Evolutionary conservation across 1,140 invertebrate genomes (phyloP).

Genomic region (Drosophila ananassae): DNA sequence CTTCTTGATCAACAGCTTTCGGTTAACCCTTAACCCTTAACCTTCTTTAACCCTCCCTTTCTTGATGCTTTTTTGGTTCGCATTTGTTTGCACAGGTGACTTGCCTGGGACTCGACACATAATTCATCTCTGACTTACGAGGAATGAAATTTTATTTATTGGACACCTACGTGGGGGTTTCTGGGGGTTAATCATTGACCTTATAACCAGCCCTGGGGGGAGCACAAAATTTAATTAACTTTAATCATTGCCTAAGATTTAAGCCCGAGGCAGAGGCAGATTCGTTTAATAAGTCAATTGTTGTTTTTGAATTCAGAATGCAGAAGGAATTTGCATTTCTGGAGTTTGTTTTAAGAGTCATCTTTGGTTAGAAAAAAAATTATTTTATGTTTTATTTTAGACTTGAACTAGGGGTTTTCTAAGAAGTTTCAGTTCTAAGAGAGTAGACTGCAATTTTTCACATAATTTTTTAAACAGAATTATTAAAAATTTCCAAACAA

Average conservation of each 20-base stretch:
- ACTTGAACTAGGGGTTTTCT: no score
- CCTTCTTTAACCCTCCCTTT: background rate
- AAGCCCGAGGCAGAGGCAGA: no score
- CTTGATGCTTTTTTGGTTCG: background rate
- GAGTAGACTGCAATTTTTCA: no score
- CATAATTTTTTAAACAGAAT: no score
- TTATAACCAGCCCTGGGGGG: background rate
- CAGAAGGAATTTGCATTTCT: no score
- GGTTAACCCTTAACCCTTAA: slow-evolving; percentile 3
- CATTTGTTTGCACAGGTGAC: slow-evolving; percentile 1
- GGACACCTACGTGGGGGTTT: background rate
- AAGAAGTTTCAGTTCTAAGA: no score
- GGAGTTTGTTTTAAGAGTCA: no score
- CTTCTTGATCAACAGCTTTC: slow-evolving; percentile 21
- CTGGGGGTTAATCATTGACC: background rate
- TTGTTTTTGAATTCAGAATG: background rate
- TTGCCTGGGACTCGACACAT: slow-evolving; percentile 19
- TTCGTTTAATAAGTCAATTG: background rate
- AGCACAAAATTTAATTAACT: background rate
- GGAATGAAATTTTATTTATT: background rate
- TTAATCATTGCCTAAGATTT: background rate
- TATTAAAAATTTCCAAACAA: no score
- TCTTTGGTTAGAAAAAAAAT: no score
- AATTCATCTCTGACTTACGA: slow-evolving; percentile 21
- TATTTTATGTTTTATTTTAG: no score